Conservation (phyloP, 2,113 vertebrate species). For the Dendrocopos noguchii region DNA sequence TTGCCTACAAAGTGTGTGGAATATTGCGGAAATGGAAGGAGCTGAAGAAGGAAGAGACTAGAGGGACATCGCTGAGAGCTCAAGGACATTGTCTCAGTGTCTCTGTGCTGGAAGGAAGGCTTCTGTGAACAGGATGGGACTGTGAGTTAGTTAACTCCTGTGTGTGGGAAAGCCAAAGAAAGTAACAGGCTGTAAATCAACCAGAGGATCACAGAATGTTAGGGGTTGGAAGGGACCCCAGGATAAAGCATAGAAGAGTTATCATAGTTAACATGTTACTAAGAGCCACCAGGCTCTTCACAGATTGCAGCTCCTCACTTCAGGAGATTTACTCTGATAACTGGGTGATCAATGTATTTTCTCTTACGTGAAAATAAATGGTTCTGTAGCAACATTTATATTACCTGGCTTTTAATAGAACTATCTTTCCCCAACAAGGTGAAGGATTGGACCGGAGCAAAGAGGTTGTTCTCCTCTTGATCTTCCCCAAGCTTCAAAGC, state of each 20-base stretch:
- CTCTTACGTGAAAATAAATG: background rate
- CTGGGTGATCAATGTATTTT: background rate
- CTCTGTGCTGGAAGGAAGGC: background rate
- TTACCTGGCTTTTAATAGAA: constrained; percentile 19
- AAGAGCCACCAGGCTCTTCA: background rate
- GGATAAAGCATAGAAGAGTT: background rate
- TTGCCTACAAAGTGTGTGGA: background rate
- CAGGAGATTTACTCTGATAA: background rate
- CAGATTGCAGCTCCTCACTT: background rate
- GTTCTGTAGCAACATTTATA: background rate
- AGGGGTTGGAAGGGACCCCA: background rate
- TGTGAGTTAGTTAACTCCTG: background rate
- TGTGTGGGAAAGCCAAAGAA: background rate
- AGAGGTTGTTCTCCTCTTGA: constrained; percentile 7
- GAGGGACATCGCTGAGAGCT: background rate
- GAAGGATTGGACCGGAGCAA: background rate
- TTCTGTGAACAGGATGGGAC: background rate
- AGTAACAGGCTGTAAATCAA: background rate
- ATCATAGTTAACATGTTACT: background rate
- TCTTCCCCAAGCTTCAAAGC: constrained; percentile 32
- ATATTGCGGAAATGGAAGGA: background rate
- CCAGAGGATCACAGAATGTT: no score
- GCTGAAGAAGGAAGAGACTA: background rate
- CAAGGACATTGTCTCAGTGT: background rate
- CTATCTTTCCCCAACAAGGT: background rate